These are phyloP conservation scores for Nephrocerus scutellatus DNA, from an alignment of 2,888 invertebrate species.

Conservation along the genomic window DNA sequence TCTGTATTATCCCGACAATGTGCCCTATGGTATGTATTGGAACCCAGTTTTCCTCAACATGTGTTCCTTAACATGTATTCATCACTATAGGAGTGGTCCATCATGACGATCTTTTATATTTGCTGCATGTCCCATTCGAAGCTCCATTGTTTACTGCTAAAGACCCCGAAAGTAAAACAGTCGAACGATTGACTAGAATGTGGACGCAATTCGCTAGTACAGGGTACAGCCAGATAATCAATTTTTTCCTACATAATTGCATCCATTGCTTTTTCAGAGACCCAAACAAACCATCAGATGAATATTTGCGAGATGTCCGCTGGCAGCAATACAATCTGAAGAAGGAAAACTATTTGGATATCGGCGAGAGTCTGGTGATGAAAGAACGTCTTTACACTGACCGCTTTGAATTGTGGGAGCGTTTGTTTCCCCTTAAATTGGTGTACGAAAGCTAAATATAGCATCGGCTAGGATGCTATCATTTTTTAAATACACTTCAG, in stretches of 20 bases:
- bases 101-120: conserved; percentile 49
- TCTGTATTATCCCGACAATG: conserved; percentile 47
- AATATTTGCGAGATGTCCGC: conserved; percentile 27
- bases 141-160: conserved; percentile 39
- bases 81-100: conserved; percentile 49
- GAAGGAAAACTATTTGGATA: conserved; percentile 35
- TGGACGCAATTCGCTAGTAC: conserved; percentile 46
- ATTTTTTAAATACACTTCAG: too few relatives aligned
- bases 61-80: too few relatives aligned
- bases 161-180: conserved; percentile 45
- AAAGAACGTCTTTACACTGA: conserved; percentile 24
- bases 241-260: neutral
- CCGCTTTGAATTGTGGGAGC: conserved; percentile 25
- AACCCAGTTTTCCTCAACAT: neutral
- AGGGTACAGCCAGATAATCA: conserved; percentile 25
- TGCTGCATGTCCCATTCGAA: conserved; percentile 36
- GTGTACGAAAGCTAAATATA: conserved; percentile 4
- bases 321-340: conserved; percentile 33
- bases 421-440: conserved; percentile 26
- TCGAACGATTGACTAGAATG: conserved; percentile 47
- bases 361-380: conserved; percentile 30
- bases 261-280: conserved; percentile 26
- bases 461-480: too few relatives aligned
- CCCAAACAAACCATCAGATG: conserved; percentile 37
- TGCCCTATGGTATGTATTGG: conserved; percentile 47